Base-by-base conservation (phyloP, 1,140 invertebrate genomes). In the Pogonomyrmex barbatus region DNA sequence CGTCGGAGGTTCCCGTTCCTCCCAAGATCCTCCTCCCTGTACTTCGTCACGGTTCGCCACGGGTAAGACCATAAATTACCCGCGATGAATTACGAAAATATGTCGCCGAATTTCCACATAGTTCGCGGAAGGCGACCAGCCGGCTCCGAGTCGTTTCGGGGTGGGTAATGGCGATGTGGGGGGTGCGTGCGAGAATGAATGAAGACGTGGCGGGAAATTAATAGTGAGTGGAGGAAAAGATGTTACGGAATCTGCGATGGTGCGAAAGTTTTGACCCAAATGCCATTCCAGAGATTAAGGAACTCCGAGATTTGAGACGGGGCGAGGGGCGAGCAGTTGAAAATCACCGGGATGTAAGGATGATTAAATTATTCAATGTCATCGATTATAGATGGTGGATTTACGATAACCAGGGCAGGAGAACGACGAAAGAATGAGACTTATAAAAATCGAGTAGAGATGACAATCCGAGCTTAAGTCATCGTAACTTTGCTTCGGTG, bases 71-170 rank as follows among this genome's bases (percentile, higher is more conserved):
- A 84, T 91, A 91, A 91, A 91, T 91, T 87, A 87, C 60, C 14
- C 45, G 10, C 73, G 89, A 91, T 89, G 90, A 91, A 89, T 91
- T 87, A 86, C 24, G 90, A 91, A 91, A 91, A 91, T 91, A 89
- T 89, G 89, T 87, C 89, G 85, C 47, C 58, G 54, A 91, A 90
- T 91, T 90, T 89, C 65, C 70, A 76, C 81, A 87, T 88, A 90
- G 87, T 85, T 88, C 24, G 42, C 56, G 45, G 5, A 52, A 67
- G n/a, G 14, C 12, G 50, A 62, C 12, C 42, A 56, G 9, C 36
- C 47, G 30, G 58, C 30, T 65, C 42, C 60, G 77, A 70, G 45
- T 78, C 71, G 60, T 78, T 45, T 67, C 36, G 39, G 45, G 42
- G 10, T 24, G 58, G 36, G 10, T 9, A 68, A 75, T 42, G 70